These are phyloP conservation scores for Erannis defoliaria DNA, from an alignment of 2,888 invertebrate species.

Conservation along the genomic window DNA sequence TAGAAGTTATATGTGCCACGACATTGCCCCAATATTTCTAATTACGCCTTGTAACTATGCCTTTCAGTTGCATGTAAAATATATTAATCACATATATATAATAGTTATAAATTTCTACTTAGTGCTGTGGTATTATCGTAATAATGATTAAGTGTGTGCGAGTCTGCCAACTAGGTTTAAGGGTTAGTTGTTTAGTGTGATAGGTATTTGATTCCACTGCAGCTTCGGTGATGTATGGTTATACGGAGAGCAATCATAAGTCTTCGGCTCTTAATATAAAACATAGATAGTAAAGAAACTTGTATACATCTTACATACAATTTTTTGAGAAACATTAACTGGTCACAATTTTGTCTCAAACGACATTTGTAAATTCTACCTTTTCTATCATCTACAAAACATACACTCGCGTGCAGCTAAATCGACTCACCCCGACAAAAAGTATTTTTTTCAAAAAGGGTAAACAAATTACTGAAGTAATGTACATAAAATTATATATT, in stretches of 20 bases:
- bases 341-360: conserved; percentile 26
- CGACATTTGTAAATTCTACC: conserved; percentile 34
- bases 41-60: conserved; percentile 28
- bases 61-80: conserved; percentile 28
- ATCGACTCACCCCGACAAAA: too few relatives aligned
- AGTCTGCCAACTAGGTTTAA: conserved; percentile 64
- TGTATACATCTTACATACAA: conserved; percentile 34
- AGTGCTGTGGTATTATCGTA: conserved; percentile 51
- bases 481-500: too few relatives aligned
- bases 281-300: conserved; percentile 38
- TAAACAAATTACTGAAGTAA: too few relatives aligned
- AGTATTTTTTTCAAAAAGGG: too few relatives aligned
- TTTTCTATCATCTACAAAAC: conserved; percentile 37
- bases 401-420: too few relatives aligned
- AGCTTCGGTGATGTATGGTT: conserved; percentile 57
- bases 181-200: conserved; percentile 58
- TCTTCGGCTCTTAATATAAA: conserved; percentile 29
- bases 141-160: conserved; percentile 44
- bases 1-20: conserved; percentile 45
- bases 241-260: conserved; percentile 11
- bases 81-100: conserved; percentile 11
- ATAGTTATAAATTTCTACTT: conserved; percentile 32
- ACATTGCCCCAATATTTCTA: conserved; percentile 56
- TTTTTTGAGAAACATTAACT: conserved; percentile 29
- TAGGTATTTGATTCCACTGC: conserved; percentile 59